These are phyloP conservation scores for Dasypolia templi DNA, from an alignment of 2,888 invertebrate genomes.

Conservation along the genomic window DNA sequence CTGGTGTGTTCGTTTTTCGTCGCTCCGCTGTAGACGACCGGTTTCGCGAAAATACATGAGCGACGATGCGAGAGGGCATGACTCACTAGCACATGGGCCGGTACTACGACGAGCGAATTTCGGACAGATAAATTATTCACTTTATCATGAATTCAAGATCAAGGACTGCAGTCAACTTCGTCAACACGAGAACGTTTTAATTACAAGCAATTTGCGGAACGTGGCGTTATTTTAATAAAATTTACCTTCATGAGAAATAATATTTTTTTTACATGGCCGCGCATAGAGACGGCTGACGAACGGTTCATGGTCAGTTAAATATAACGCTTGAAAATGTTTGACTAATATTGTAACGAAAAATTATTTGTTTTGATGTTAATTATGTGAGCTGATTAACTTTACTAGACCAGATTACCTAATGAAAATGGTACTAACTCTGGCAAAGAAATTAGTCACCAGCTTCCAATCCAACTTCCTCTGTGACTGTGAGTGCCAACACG, in stretches of 20 bases:
- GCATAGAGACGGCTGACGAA: slow-evolving; percentile 23
- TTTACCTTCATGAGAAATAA: slow-evolving; percentile 32
- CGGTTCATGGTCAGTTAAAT: slow-evolving; percentile 27
- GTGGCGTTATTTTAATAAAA: slow-evolving; percentile 52
- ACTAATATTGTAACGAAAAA: slow-evolving; percentile 22
- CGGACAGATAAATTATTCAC: slow-evolving; percentile 70
- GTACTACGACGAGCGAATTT: slow-evolving; percentile 67
- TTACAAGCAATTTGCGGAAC: slow-evolving; percentile 61
- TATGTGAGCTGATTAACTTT: slow-evolving; percentile 21
- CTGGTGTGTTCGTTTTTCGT: slow-evolving; percentile 64
- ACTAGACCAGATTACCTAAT: not conserved
- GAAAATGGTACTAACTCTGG: slow-evolving; percentile 2
- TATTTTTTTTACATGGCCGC: slow-evolving; percentile 34
- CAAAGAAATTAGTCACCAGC: slow-evolving; percentile 11
- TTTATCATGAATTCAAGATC: slow-evolving; percentile 63
- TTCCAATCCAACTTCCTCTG: not conserved
- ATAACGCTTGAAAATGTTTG: slow-evolving; percentile 13
- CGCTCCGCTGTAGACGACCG: slow-evolving; percentile 65
- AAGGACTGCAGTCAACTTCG: slow-evolving; percentile 58
- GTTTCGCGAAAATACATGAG: slow-evolving; percentile 75
- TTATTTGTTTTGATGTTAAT: slow-evolving; percentile 43
- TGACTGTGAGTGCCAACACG: not conserved
- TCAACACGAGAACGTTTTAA: slow-evolving; percentile 62
- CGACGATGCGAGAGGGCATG: slow-evolving; percentile 66
- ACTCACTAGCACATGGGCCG: slow-evolving; percentile 74